These are phyloP conservation scores for Chinchilla lanigera DNA, from an alignment of 2,113 vertebrate species.

Conservation along the genomic window DNA sequence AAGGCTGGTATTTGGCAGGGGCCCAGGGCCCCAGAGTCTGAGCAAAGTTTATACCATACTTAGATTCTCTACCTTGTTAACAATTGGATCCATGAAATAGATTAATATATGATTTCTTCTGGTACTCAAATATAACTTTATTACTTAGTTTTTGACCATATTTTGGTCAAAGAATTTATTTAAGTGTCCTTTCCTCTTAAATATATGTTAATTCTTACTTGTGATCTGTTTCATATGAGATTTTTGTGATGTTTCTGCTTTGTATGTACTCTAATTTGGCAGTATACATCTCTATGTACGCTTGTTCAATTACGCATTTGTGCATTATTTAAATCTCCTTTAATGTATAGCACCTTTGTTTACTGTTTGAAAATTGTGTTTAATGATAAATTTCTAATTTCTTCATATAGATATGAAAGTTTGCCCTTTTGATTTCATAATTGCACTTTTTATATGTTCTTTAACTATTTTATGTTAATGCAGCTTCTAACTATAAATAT, in stretches of 20 bases:
- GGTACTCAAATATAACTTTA: not conserved
- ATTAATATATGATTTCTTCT: not conserved
- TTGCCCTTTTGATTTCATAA: not conserved
- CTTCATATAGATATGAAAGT: not conserved
- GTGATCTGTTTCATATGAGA: not conserved
- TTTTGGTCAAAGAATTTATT: not conserved
- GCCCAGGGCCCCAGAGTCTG: not conserved
- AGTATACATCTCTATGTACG: not conserved
- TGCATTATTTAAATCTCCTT: not conserved
- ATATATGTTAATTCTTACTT: not conserved
- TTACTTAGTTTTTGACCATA: not conserved
- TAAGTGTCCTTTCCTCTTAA: not conserved
- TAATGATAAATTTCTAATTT: not conserved
- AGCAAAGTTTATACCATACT: not conserved
- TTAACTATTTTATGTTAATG: not conserved
- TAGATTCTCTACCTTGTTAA: not conserved
- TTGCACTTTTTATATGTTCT: not conserved
- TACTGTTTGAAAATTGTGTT: not conserved
- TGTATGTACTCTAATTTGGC: not conserved
- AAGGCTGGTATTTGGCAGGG: not conserved
- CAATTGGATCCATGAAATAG: not conserved
- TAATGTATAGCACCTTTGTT: not conserved
- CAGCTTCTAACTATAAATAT: not conserved
- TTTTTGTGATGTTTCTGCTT: not conserved
- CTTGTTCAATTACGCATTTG: not conserved